phyloP scores from a whole-genome alignment of 2,113 vertebrate genomes.

The Anarhynchus alexandrinus region DNA sequence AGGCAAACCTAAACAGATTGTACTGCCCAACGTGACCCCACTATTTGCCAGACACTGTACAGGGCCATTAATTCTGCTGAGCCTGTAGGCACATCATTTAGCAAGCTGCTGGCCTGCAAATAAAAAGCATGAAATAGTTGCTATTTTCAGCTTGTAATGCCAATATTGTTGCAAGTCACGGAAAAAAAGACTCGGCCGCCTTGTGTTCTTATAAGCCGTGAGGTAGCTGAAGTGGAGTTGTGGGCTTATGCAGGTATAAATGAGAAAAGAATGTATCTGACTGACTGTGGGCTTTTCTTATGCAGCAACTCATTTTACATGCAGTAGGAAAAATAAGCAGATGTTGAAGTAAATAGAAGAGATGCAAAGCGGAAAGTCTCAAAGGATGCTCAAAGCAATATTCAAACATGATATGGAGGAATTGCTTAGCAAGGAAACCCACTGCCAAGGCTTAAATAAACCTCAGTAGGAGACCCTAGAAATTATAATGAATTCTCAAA shows the following conservation, averaged over 20 bases:
- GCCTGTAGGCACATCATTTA: not conserved
- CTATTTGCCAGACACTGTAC: not conserved
- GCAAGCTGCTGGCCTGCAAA: not conserved
- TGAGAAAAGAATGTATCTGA: not conserved
- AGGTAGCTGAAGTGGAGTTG: not conserved
- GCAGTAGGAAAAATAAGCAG: conserved; percentile 23
- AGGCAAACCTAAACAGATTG: not conserved
- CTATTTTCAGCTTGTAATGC: not conserved
- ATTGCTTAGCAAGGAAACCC: not conserved
- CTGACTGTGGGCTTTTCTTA: not conserved
- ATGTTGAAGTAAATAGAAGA: not conserved
- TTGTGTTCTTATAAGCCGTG: not conserved
- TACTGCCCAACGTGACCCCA: not conserved
- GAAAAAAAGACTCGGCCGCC: not conserved
- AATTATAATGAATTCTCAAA: not conserved
- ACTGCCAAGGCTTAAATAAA: conserved; percentile 25
- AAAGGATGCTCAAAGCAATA: not conserved
- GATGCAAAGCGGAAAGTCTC: not conserved
- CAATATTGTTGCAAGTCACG: not conserved
- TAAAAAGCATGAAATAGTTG: not conserved
- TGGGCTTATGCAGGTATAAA: not conserved
- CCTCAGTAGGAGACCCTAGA: not conserved
- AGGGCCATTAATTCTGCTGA: not conserved
- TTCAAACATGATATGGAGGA: not conserved
- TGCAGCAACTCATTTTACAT: not conserved